A percentile compares a stretch with the other conserved stretches of the same genome.
Evolutionary conservation across 2,888 invertebrate genomes (phyloP).

Genomic region (Geophilus truncorum): DNA sequence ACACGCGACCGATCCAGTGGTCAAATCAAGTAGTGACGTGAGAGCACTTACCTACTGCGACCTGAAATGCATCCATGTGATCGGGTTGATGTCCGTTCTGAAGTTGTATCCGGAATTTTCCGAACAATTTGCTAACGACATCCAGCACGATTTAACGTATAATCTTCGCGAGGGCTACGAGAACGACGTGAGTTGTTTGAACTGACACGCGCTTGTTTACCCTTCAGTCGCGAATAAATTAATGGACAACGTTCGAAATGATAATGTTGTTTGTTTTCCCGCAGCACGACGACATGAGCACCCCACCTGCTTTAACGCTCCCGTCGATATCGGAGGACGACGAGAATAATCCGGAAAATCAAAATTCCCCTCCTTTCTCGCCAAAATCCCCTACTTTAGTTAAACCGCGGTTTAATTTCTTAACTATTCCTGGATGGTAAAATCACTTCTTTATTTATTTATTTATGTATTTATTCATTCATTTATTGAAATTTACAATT

Average conservation of each 20-base stretch:
- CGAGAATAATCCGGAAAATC: constrained; percentile 62
- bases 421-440: constrained; percentile 5
- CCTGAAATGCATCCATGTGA: constrained; percentile 87
- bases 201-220: no score
- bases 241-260: no score
- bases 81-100: constrained; percentile 80
- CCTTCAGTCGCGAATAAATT: no score
- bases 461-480: no score
- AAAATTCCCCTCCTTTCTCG: constrained; percentile 37
- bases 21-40: constrained; percentile 91
- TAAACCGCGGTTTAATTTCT: not conserved
- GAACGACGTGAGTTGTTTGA: constrained; percentile 68
- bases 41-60: constrained; percentile 94
- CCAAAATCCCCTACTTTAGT: constrained; percentile 39
- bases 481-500: no score
- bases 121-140: constrained; percentile 87
- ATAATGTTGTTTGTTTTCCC: not conserved
- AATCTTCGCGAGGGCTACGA: constrained; percentile 90
- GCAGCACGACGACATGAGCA: constrained; percentile 49
- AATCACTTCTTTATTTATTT: not conserved
- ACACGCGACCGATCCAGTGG: constrained; percentile 65
- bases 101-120: constrained; percentile 90
- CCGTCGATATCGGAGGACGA: constrained; percentile 95
- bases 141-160: constrained; percentile 90
- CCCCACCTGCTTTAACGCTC: constrained; percentile 72